A percentile compares a stretch with the other conserved stretches of the same genome.
Evolutionary conservation across 2,888 invertebrate genomes (phyloP).

Genomic region (Carpatolechia fugitivella): DNA sequence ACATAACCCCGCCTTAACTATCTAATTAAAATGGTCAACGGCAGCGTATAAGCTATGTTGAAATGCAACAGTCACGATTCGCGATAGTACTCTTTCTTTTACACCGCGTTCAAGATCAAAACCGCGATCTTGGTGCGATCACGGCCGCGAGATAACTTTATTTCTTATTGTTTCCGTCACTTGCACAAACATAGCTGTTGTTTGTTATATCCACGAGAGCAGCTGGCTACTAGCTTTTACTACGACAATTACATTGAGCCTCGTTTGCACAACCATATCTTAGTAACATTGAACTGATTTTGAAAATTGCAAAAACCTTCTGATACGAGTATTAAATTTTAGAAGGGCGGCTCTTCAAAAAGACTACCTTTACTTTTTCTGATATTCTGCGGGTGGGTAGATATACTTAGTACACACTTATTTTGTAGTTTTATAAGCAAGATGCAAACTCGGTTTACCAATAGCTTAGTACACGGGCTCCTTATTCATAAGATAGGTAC

Average conservation of each 20-base stretch:
- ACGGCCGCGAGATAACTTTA: constrained; percentile 26
- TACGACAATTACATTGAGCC: constrained; percentile 6
- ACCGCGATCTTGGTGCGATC: constrained; percentile 32
- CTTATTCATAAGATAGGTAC: no score
- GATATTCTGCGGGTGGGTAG: no score
- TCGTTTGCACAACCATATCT: constrained; percentile 10
- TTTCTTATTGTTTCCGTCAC: constrained; percentile 29
- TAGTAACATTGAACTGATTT: constrained; percentile 7
- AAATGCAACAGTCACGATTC: constrained; percentile 9
- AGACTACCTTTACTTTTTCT: neutral
- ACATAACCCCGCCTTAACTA: neutral
- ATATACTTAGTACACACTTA: no score
- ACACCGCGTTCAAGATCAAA: constrained; percentile 42
- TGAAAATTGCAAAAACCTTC: constrained; percentile 1
- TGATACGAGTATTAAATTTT: neutral
- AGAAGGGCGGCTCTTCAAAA: neutral
- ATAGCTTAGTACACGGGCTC: no score
- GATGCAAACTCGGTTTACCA: no score
- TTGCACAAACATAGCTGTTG: constrained; percentile 25
- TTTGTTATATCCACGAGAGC: constrained; percentile 24
- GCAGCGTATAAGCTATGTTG: constrained; percentile 8
- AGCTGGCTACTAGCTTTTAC: neutral
- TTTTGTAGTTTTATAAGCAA: no score
- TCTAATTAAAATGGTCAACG: neutral
- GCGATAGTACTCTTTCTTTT: constrained; percentile 27